phyloP scores from a whole-genome alignment of 1,140 invertebrate genomes.

The Lethrus apterus region DNA sequence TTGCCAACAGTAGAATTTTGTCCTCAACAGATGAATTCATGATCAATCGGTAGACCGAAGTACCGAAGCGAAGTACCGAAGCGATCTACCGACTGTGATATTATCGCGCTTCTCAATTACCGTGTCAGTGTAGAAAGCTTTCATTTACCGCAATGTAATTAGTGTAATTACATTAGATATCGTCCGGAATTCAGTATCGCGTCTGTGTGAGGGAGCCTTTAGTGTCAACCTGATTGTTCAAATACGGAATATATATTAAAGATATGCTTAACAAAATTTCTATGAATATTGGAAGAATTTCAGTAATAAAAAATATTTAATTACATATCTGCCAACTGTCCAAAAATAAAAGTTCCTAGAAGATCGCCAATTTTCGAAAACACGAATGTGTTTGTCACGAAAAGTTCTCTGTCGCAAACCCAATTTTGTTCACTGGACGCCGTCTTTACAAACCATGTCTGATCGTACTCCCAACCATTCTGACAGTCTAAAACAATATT shows the following conservation, averaged over 20 bases:
- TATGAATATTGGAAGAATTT: constrained; percentile 5
- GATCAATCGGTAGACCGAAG: too few species aligned
- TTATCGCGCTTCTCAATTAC: too few species aligned
- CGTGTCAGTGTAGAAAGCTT: too few species aligned
- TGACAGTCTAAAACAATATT: constrained; percentile 39
- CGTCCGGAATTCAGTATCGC: too few species aligned
- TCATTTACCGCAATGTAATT: too few species aligned
- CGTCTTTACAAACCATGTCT: constrained; percentile 44
- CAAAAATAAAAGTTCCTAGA: constrained; percentile 46
- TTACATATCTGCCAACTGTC: constrained; percentile 49
- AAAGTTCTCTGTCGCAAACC: constrained; percentile 48
- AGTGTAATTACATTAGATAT: too few species aligned
- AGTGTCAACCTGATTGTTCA: not conserved
- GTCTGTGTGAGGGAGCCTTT: too few species aligned
- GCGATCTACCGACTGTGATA: too few species aligned
- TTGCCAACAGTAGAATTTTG: too few species aligned
- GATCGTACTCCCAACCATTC: constrained; percentile 48
- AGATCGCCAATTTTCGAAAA: constrained; percentile 46
- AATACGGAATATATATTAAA: not conserved
- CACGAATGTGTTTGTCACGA: constrained; percentile 45
- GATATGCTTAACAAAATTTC: constrained; percentile 4
- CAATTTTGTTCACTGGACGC: constrained; percentile 45
- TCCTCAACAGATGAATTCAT: too few species aligned
- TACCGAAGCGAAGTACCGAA: too few species aligned
- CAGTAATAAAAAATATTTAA: constrained; percentile 21